Conservation (phyloP, 2,888 invertebrate species). For the Liposcelis brunnea region DNA sequence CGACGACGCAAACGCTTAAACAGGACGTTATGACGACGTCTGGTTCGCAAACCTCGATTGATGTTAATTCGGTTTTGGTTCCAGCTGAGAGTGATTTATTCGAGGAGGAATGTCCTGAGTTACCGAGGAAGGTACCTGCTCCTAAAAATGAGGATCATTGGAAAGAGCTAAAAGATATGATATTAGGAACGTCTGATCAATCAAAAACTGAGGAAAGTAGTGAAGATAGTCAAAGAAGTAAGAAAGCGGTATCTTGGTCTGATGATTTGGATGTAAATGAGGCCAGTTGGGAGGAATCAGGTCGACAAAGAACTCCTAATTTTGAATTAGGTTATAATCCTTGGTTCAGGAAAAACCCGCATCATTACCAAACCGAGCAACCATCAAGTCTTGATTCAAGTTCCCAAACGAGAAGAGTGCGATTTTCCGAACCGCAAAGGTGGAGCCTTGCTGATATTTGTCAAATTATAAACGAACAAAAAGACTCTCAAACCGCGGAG, state of each 20-base stretch:
- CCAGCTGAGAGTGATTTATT: not conserved
- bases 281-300: not conserved
- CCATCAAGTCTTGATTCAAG: too few species aligned
- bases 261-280: not conserved
- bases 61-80: too few species aligned
- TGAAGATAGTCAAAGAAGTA: too few species aligned
- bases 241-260: constrained; percentile 3
- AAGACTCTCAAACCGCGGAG: not conserved
- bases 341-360: not conserved
- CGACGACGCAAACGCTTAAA: not conserved
- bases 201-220: too few species aligned
- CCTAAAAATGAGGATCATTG: not conserved
- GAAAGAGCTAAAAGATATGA: not conserved
- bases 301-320: not conserved
- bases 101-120: not conserved
- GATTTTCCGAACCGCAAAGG: not conserved
- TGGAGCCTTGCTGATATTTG: not conserved
- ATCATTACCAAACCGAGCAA: too few species aligned
- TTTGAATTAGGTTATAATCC: not conserved
- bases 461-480: too few species aligned
- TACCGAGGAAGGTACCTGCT: not conserved
- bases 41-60: too few species aligned
- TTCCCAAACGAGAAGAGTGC: not conserved
- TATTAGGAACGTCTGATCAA: not conserved
- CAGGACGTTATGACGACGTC: too few species aligned